phyloP scores from a whole-genome alignment of 2,113 vertebrate genomes.

The Anguilla rostrata region DNA sequence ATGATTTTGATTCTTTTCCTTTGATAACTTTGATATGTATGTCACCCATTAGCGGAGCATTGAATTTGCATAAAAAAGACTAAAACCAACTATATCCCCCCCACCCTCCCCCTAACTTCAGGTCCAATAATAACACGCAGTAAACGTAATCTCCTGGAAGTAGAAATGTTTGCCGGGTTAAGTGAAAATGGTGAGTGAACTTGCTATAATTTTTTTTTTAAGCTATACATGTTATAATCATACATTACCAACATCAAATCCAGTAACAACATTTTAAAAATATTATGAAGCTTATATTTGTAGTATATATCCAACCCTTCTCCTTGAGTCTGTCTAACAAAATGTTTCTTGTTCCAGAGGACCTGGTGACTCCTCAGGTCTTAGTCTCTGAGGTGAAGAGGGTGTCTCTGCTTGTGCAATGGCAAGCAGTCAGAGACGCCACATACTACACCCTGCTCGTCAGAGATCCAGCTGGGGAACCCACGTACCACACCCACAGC shows the following conservation, averaged over 20 bases:
- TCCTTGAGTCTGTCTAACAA: neutral
- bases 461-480: conserved; percentile 33
- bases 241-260: neutral
- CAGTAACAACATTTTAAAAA: neutral
- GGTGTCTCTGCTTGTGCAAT: conserved; percentile 52
- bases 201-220: neutral
- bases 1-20: neutral
- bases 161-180: neutral
- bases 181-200: neutral
- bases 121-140: neutral
- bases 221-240: neutral
- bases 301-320: neutral
- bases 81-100: neutral
- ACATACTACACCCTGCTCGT: conserved; percentile 53
- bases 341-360: conserved; percentile 39
- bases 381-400: conserved; percentile 50
- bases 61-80: no score
- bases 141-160: neutral
- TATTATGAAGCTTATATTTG: neutral
- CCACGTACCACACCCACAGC: neutral
- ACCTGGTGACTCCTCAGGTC: conserved; percentile 54
- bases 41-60: no score
- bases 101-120: neutral
- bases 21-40: neutral
- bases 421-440: conserved; percentile 51